Percentiles rank a stretch among this genome's conserved stretches.
Conservation (phyloP, 2,888 invertebrate genomes). For the Drosophila formosana region DNA sequence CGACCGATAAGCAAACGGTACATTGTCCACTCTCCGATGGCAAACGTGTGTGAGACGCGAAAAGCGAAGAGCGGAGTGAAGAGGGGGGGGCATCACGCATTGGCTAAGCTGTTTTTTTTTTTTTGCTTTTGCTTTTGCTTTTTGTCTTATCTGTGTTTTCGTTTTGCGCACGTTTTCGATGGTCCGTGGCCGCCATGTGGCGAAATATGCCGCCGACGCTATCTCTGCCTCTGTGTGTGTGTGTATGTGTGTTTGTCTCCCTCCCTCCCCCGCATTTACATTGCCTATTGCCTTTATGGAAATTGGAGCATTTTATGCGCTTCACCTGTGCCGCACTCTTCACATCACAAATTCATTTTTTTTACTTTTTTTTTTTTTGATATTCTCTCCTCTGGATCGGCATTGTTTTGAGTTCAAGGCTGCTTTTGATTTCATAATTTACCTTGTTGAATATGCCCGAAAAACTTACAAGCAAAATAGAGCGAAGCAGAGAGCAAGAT, state of each 20-base stretch:
- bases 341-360: neutral
- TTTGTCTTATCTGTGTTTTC: constrained; percentile 72
- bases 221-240: neutral
- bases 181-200: constrained; percentile 46
- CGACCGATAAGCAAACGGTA: constrained; percentile 66
- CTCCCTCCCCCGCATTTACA: neutral
- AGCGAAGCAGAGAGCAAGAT: neutral
- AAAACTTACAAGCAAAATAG: neutral
- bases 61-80: neutral
- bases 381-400: constrained; percentile 19
- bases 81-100: neutral
- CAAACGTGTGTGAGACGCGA: constrained; percentile 28
- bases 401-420: constrained; percentile 29
- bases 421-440: constrained; percentile 18
- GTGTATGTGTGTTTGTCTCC: constrained; percentile 2
- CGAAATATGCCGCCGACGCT: constrained; percentile 48
- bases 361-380: neutral
- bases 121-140: constrained; percentile 24
- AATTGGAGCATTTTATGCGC: constrained; percentile 52
- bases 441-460: constrained; percentile 7
- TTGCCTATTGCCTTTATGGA: constrained; percentile 18
- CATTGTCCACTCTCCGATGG: constrained; percentile 51
- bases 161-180: constrained; percentile 76
- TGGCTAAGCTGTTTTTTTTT: constrained; percentile 16
- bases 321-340: constrained; percentile 43